A percentile compares a stretch with the other conserved stretches of the same genome.
Conservation (phyloP, 1,140 invertebrate species). For the Drosophila obscura region DNA sequence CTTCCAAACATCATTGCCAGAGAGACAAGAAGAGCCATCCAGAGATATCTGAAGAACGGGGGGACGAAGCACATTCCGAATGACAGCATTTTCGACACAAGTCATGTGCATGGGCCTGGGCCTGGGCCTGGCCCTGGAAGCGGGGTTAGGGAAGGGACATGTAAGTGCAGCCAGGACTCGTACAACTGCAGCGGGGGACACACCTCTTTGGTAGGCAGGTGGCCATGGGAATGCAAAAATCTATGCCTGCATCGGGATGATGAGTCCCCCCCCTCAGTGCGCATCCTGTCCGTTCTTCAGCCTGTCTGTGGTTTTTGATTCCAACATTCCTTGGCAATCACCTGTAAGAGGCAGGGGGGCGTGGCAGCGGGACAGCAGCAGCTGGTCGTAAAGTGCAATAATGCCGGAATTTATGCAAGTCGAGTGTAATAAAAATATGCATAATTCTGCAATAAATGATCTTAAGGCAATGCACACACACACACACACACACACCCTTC, state of each 20-base stretch:
- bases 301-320: slow-evolving; percentile 47
- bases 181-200: slow-evolving; percentile 18
- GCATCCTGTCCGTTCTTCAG: slow-evolving; percentile 5
- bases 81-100: slow-evolving; percentile 80
- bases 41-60: slow-evolving; percentile 23
- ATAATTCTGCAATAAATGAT: slow-evolving; percentile 81
- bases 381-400: slow-evolving; percentile 80
- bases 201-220: slow-evolving; percentile 37
- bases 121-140: slow-evolving; percentile 5
- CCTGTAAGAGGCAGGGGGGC: slow-evolving; percentile 31
- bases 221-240: slow-evolving; percentile 70
- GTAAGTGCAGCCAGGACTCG: slow-evolving; percentile 68
- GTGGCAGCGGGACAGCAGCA: slow-evolving; percentile 65
- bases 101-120: slow-evolving; percentile 52
- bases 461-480: slow-evolving; percentile 61
- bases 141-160: slow-evolving; percentile 24
- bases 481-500: background rate
- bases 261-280: background rate
- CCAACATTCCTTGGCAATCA: slow-evolving; percentile 44
- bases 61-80: slow-evolving; percentile 46
- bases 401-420: slow-evolving; percentile 80
- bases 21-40: background rate
- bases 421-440: slow-evolving; percentile 80
- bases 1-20: slow-evolving; percentile 46
- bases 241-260: slow-evolving; percentile 66